These are phyloP conservation scores for Salpingus planirostris DNA, from an alignment of 2,888 invertebrate genomes.

Conservation along the genomic window DNA sequence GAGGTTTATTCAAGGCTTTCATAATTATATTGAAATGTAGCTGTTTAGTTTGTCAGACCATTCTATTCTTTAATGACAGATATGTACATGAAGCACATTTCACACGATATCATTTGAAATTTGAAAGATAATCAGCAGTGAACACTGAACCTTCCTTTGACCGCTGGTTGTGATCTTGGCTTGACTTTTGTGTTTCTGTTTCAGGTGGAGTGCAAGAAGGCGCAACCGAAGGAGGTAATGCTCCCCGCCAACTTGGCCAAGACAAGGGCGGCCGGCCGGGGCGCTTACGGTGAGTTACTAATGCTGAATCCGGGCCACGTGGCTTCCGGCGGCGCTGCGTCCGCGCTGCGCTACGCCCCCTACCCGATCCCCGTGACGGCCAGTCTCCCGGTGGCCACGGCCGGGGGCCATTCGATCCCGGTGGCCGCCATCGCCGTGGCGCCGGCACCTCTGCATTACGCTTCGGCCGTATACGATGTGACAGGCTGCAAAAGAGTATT, in stretches of 20 bases:
- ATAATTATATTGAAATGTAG: too few species aligned
- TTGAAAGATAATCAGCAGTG: too few species aligned
- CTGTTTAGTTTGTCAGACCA: too few species aligned
- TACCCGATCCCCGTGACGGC: conserved; percentile 42
- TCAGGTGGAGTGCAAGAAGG: conserved; percentile 99
- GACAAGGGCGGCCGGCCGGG: conserved; percentile 90
- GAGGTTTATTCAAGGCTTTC: too few species aligned
- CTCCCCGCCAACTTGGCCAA: conserved; percentile 93
- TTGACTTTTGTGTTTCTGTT: conserved; percentile 32
- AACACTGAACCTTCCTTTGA: too few species aligned
- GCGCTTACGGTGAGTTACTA: conserved; percentile 97
- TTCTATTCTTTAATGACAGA: too few species aligned
- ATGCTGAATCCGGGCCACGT: conserved; percentile 59
- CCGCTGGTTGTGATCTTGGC: not conserved
- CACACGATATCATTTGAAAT: too few species aligned
- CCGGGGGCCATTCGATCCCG: conserved; percentile 27
- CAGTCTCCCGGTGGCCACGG: conserved; percentile 25
- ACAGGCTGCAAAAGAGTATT: conserved; percentile 47
- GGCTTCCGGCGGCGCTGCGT: conserved; percentile 40
- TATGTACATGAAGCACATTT: too few species aligned
- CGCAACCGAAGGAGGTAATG: conserved; percentile 99
- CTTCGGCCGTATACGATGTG: conserved; percentile 45
- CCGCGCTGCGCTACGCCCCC: conserved; percentile 55
- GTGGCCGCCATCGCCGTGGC: conserved; percentile 37
- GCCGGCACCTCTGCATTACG: conserved; percentile 37